A percentile compares a stretch with the other conserved stretches of the same genome.
These are phyloP conservation scores for Luperina nickerlii DNA, from an alignment of 2,888 invertebrate genomes.

Conservation along the genomic window DNA sequence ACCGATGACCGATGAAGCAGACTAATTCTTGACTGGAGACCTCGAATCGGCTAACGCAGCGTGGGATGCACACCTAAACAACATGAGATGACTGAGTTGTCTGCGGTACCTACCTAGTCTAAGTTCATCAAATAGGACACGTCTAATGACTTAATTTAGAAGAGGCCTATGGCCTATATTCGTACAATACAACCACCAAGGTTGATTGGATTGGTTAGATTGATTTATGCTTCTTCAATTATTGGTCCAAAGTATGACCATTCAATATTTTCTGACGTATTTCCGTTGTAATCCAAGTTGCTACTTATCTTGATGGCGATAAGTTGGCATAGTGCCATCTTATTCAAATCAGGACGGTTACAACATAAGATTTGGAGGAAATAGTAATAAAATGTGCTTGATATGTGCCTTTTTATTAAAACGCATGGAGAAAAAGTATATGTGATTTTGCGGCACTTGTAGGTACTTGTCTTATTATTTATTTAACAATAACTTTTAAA, in stretches of 20 bases:
- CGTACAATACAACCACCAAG: slow-evolving; percentile 26
- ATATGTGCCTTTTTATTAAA: slow-evolving; percentile 50
- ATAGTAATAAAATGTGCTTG: slow-evolving; percentile 61
- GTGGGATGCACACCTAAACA: slow-evolving; percentile 9
- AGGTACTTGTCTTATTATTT: neutral
- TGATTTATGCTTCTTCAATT: slow-evolving; percentile 57
- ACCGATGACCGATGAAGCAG: slow-evolving; percentile 7
- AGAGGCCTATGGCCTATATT: slow-evolving; percentile 41
- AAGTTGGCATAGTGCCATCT: slow-evolving; percentile 67
- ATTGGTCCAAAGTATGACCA: slow-evolving; percentile 43
- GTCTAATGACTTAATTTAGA: slow-evolving; percentile 33
- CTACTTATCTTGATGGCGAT: slow-evolving; percentile 65
- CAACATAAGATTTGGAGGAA: slow-evolving; percentile 65
- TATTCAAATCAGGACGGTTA: slow-evolving; percentile 64
- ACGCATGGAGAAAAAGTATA: slow-evolving; percentile 4
- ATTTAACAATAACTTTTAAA: neutral
- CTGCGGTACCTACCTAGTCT: neutral
- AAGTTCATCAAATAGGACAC: slow-evolving; percentile 15
- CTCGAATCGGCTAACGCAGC: slow-evolving; percentile 12
- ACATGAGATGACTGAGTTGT: neutral
- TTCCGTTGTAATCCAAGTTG: slow-evolving; percentile 51
- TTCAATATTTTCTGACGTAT: slow-evolving; percentile 53
- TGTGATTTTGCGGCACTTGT: slow-evolving; percentile 11
- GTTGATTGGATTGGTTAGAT: slow-evolving; percentile 52
- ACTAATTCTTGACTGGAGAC: slow-evolving; percentile 7